Evolutionary conservation across 1,140 invertebrate species (phyloP).

Genomic region (Drosophila fuyamai): DNA sequence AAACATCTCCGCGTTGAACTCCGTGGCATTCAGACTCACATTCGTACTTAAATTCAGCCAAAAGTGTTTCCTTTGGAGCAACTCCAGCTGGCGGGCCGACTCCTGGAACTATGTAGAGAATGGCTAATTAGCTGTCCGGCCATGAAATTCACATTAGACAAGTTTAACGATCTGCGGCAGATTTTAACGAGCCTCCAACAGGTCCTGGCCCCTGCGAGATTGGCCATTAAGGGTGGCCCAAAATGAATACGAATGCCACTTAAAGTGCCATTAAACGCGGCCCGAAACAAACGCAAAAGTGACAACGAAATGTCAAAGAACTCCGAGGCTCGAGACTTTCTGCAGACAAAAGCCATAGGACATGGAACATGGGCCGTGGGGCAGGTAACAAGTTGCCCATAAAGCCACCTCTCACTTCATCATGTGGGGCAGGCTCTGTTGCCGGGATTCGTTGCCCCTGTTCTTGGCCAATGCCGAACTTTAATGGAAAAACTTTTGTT

Average conservation of each 20-base stretch:
- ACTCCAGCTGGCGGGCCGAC: slow-evolving; percentile 55
- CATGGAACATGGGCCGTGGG: slow-evolving; percentile 33
- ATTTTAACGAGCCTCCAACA: slow-evolving; percentile 46
- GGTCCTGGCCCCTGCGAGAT: slow-evolving; percentile 14
- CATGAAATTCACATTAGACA: slow-evolving; percentile 48
- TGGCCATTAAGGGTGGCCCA: slow-evolving; percentile 48
- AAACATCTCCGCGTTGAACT: slow-evolving; percentile 4
- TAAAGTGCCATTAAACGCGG: slow-evolving; percentile 67
- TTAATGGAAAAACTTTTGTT: slow-evolving; percentile 83
- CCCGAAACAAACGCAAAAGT: slow-evolving; percentile 43
- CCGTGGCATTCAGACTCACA: slow-evolving; percentile 13
- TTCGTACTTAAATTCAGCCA: slow-evolving; percentile 23
- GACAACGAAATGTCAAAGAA: slow-evolving; percentile 65
- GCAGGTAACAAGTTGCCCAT: slow-evolving; percentile 78
- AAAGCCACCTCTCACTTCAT: slow-evolving; percentile 60
- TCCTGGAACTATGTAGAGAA: slow-evolving; percentile 62
- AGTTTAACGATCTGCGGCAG: slow-evolving; percentile 51
- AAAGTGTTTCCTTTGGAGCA: slow-evolving; percentile 42
- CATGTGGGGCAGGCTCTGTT: slow-evolving; percentile 4
- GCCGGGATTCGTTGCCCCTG: slow-evolving; percentile 16
- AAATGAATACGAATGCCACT: slow-evolving; percentile 68
- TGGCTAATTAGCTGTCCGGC: slow-evolving; percentile 59
- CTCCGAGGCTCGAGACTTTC: slow-evolving; percentile 28
- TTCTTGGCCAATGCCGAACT: slow-evolving; percentile 57
- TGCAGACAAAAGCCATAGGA: slow-evolving; percentile 37